These are phyloP conservation scores for Lates calcarifer DNA, from an alignment of 2,113 vertebrate genomes.

Conservation along the genomic window DNA sequence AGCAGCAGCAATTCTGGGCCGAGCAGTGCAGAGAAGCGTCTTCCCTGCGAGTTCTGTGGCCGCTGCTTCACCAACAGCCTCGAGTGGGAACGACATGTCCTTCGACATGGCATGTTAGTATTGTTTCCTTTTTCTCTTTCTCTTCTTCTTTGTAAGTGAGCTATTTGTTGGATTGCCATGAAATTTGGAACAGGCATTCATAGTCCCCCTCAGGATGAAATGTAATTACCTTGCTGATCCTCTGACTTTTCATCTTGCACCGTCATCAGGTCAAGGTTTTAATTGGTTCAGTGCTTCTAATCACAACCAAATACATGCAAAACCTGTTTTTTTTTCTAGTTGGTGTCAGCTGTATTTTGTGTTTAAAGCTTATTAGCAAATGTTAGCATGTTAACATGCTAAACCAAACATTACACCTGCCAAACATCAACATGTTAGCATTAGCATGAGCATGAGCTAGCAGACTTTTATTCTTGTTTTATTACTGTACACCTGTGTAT, in stretches of 20 bases:
- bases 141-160: constrained; percentile 7
- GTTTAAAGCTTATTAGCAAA: too few relatives aligned
- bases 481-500: background rate
- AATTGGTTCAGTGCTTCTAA: background rate
- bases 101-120: constrained; percentile 98
- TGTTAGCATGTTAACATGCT: too few relatives aligned
- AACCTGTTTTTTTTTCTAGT: too few relatives aligned
- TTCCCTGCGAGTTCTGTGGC: constrained; percentile 97
- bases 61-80: constrained; percentile 93
- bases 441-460: too few relatives aligned
- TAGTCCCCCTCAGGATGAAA: background rate
- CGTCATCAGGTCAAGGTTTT: background rate
- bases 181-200: background rate
- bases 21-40: constrained; percentile 86
- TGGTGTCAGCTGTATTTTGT: too few relatives aligned
- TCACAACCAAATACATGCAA: too few relatives aligned
- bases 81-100: constrained; percentile 97
- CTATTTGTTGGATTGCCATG: background rate
- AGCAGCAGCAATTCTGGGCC: constrained; percentile 80
- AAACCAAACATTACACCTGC: too few relatives aligned
- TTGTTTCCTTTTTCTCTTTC: background rate
- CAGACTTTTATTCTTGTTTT: too few relatives aligned
- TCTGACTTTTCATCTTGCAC: background rate
- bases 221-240: background rate
- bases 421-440: too few relatives aligned